Conservation (phyloP, 2,797 vertebrate species). For the Staurois parvus region DNA sequence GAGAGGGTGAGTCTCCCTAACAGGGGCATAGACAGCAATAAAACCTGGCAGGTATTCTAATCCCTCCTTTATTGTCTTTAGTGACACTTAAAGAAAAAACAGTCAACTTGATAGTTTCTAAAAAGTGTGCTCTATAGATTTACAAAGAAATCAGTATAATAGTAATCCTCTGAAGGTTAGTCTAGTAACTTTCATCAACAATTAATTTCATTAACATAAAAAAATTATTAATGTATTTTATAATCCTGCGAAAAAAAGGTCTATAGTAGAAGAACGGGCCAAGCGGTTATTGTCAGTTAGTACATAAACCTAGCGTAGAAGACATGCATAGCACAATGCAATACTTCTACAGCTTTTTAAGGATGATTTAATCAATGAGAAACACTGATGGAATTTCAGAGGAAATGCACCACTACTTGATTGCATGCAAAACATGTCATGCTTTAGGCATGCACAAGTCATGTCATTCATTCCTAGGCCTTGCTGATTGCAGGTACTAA, state of each 20-base stretch:
- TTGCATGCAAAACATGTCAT: slow-evolving; percentile 56
- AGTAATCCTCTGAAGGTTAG: neutral
- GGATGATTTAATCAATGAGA: slow-evolving; percentile 30
- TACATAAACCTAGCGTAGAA: slow-evolving; percentile 4
- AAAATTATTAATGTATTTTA: neutral
- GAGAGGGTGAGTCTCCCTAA: too few species aligned
- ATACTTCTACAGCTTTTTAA: neutral
- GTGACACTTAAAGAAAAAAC: too few species aligned
- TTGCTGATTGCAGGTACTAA: slow-evolving; percentile 19
- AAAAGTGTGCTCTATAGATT: neutral
- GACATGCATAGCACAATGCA: slow-evolving; percentile 41
- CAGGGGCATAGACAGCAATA: too few species aligned
- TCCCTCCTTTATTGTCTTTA: too few species aligned
- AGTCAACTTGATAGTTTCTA: neutral
- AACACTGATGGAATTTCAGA: slow-evolving; percentile 61
- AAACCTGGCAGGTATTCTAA: too few species aligned
- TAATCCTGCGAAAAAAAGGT: neutral
- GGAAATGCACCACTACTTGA: slow-evolving; percentile 41
- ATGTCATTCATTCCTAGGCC: slow-evolving; percentile 46
- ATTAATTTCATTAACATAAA: neutral
- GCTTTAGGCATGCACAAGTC: slow-evolving; percentile 59
- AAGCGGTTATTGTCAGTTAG: neutral
- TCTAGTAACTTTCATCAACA: neutral
- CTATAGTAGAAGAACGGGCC: neutral
- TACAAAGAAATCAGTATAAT: neutral